These are phyloP conservation scores for Tineola bisselliella DNA, from an alignment of 2,888 invertebrate species.

Conservation along the genomic window DNA sequence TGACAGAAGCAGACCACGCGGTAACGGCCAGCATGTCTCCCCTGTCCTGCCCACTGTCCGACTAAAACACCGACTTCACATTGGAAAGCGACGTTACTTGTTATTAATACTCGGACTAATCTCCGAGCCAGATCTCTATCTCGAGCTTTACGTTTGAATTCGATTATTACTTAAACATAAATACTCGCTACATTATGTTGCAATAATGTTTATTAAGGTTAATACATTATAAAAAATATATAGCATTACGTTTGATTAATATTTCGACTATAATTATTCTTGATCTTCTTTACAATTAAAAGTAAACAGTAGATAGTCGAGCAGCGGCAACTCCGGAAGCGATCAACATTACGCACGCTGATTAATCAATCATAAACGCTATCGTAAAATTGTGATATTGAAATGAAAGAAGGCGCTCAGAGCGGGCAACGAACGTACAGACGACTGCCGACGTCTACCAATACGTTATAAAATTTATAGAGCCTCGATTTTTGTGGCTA, in stretches of 20 bases:
- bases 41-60: not conserved
- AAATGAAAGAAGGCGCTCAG: constrained; percentile 37
- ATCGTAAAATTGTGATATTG: constrained; percentile 33
- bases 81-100: constrained; percentile 23
- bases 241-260: not conserved
- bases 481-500: constrained; percentile 57
- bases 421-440: constrained; percentile 22
- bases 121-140: constrained; percentile 36
- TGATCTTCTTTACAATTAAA: not conserved
- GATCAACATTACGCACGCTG: constrained; percentile 42
- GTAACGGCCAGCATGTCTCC: not conserved
- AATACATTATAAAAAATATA: not conserved
- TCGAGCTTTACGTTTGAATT: constrained; percentile 38
- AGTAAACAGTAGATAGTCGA: not conserved
- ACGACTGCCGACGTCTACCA: constrained; percentile 25
- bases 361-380: constrained; percentile 50
- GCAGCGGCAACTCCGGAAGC: constrained; percentile 34
- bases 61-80: constrained; percentile 15
- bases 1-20: constrained; percentile 7
- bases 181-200: not conserved
- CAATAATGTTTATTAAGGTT: not conserved
- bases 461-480: constrained; percentile 57
- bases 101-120: constrained; percentile 27
- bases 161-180: constrained; percentile 33
- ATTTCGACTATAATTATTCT: not conserved